Percentiles rank a stretch among this genome's conserved stretches.
phyloP scores from a whole-genome alignment of 2,888 invertebrate species.

The Parapristionchus giblindavisi region DNA sequence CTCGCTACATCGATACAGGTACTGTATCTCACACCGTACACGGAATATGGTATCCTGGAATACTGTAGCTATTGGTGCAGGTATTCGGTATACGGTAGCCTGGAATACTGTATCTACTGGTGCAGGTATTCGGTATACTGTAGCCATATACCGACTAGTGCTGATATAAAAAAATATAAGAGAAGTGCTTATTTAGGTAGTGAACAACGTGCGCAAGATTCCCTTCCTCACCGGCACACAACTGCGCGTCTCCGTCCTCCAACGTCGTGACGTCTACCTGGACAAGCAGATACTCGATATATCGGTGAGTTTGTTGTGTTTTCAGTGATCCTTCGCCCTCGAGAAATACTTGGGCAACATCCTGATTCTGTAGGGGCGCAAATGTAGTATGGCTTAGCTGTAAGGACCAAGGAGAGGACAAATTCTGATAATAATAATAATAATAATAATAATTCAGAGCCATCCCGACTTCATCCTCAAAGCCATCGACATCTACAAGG shows the following conservation, averaged over 20 bases:
- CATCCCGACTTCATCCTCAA: constrained; percentile 61
- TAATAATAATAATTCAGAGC: constrained; percentile 45
- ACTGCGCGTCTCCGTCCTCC: constrained; percentile 64
- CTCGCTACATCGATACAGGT: constrained; percentile 65
- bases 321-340: too few relatives aligned
- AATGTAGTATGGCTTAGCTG: too few relatives aligned
- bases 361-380: too few relatives aligned
- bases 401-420: too few relatives aligned
- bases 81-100: not conserved
- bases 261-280: constrained; percentile 67
- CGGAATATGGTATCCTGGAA: not conserved
- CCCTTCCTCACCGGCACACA: constrained; percentile 67
- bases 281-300: constrained; percentile 63
- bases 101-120: not conserved
- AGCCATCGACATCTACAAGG: constrained; percentile 65
- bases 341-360: too few relatives aligned
- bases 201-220: constrained; percentile 68
- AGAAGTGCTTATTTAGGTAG: constrained; percentile 41
- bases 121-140: not conserved
- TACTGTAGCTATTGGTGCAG: not conserved
- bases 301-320: constrained; percentile 58
- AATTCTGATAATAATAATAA: too few relatives aligned
- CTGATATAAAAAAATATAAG: not conserved
- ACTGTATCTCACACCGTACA: too few relatives aligned
- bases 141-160: not conserved